phyloP scores from a whole-genome alignment of 2,888 invertebrate species.

The Alloplasta piceator region DNA sequence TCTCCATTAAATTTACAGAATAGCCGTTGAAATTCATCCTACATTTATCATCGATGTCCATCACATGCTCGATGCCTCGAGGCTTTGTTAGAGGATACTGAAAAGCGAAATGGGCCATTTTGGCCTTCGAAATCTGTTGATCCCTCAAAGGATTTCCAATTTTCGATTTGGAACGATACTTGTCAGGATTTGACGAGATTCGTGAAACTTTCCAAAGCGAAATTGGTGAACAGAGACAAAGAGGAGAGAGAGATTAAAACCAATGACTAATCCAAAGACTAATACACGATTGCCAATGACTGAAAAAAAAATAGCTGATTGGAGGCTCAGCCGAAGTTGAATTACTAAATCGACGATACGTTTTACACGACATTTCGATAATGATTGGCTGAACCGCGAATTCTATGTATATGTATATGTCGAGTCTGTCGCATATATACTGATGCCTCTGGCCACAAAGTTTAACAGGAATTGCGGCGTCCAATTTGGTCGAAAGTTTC shows the following conservation, averaged over 20 bases:
- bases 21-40: conserved; percentile 10
- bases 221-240: neutral
- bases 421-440: neutral
- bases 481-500: conserved; percentile 62
- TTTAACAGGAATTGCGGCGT: conserved; percentile 63
- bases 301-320: neutral
- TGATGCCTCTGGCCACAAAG: conserved; percentile 48
- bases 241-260: neutral
- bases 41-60: neutral
- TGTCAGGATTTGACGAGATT: neutral
- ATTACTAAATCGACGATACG: conserved; percentile 43
- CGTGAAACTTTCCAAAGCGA: neutral
- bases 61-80: neutral
- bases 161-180: neutral
- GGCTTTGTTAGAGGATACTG: conserved; percentile 6
- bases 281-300: neutral
- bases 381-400: conserved; percentile 31
- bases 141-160: neutral
- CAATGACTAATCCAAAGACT: neutral
- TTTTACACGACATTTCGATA: conserved; percentile 60
- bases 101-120: conserved; percentile 13
- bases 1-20: neutral
- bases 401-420: neutral
- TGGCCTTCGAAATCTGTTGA: neutral
- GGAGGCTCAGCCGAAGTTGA: conserved; percentile 31